A percentile compares a stretch with the other conserved stretches of the same genome.
phyloP scores from a whole-genome alignment of 2,888 invertebrate species.

The Tetropium fuscum region DNA sequence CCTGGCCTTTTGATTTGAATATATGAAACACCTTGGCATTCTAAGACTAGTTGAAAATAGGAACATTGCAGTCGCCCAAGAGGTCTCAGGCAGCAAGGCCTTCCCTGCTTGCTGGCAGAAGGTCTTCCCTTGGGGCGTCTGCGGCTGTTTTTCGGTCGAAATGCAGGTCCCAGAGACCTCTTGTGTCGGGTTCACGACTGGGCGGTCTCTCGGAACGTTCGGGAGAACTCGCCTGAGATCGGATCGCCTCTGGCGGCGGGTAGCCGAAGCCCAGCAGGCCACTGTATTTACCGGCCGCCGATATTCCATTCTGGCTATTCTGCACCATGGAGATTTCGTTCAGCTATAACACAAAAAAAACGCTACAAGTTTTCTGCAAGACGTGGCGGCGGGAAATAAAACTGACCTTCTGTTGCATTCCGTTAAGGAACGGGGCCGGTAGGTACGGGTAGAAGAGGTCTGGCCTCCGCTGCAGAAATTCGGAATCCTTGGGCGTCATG shows the following conservation, averaged over 20 bases:
- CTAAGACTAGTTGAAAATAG: constrained; percentile 66
- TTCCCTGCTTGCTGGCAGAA: constrained; percentile 77
- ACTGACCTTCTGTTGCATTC: constrained; percentile 87
- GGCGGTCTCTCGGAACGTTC: constrained; percentile 66
- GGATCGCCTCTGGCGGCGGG: constrained; percentile 68
- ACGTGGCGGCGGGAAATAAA: too few relatives aligned
- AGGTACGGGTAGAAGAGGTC: constrained; percentile 95
- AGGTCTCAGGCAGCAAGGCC: constrained; percentile 76
- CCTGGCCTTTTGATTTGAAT: constrained; percentile 1
- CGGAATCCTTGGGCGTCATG: constrained; percentile 84
- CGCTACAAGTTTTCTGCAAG: not conserved
- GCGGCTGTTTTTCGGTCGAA: constrained; percentile 68
- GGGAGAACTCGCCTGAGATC: constrained; percentile 70
- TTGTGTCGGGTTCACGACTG: constrained; percentile 64
- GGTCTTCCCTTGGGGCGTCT: constrained; percentile 63
- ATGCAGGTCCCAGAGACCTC: constrained; percentile 69
- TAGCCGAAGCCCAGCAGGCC: constrained; percentile 83
- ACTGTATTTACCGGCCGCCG: constrained; percentile 75
- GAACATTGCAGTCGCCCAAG: constrained; percentile 64
- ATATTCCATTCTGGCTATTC: constrained; percentile 75
- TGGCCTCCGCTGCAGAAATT: constrained; percentile 86
- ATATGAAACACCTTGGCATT: constrained; percentile 31
- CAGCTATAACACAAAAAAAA: constrained; percentile 70
- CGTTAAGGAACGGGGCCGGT: constrained; percentile 93
- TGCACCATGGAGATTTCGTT: constrained; percentile 86